These are phyloP conservation scores for Nemapogon koenigi DNA, from an alignment of 2,888 invertebrate genomes.

Conservation along the genomic window DNA sequence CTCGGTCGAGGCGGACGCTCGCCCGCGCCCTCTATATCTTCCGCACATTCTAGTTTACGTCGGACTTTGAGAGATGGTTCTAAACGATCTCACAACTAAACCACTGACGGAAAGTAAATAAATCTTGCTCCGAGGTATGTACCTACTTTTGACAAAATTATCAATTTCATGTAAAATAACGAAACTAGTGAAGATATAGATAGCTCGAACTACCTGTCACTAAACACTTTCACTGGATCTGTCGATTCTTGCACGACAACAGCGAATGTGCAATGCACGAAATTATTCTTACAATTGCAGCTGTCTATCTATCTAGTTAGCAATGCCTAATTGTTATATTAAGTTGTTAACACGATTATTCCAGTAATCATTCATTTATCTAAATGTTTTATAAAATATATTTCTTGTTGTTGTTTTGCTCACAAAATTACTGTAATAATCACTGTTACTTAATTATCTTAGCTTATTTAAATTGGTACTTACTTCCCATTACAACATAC, in stretches of 20 bases:
- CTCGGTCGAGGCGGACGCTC: slow-evolving; percentile 47
- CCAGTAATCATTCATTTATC: slow-evolving; percentile 20
- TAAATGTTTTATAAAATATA: slow-evolving; percentile 1
- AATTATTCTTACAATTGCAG: slow-evolving; percentile 57
- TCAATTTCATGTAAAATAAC: slow-evolving; percentile 12
- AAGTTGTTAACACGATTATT: slow-evolving; percentile 42
- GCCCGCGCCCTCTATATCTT: slow-evolving; percentile 48
- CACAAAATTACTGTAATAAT: slow-evolving; percentile 42
- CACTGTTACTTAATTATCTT: slow-evolving; percentile 40
- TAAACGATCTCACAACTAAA: not conserved
- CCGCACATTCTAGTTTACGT: slow-evolving; percentile 21
- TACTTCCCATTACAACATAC: slow-evolving; percentile 36
- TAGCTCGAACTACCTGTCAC: slow-evolving; percentile 50
- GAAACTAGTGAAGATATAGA: slow-evolving; percentile 49
- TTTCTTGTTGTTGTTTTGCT: too few relatives aligned
- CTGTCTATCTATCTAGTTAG: slow-evolving; percentile 63
- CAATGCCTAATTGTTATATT: slow-evolving; percentile 57
- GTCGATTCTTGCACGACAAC: slow-evolving; percentile 58
- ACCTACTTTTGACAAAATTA: slow-evolving; percentile 16
- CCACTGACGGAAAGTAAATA: slow-evolving; percentile 22
- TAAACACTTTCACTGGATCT: slow-evolving; percentile 53
- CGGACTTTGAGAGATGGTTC: not conserved
- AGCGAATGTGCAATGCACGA: slow-evolving; percentile 65
- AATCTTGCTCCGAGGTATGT: slow-evolving; percentile 27
- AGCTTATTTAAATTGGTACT: slow-evolving; percentile 40